These are phyloP conservation scores for Cryptocheilus praepositus DNA, from an alignment of 2,888 invertebrate genomes.

Conservation along the genomic window DNA sequence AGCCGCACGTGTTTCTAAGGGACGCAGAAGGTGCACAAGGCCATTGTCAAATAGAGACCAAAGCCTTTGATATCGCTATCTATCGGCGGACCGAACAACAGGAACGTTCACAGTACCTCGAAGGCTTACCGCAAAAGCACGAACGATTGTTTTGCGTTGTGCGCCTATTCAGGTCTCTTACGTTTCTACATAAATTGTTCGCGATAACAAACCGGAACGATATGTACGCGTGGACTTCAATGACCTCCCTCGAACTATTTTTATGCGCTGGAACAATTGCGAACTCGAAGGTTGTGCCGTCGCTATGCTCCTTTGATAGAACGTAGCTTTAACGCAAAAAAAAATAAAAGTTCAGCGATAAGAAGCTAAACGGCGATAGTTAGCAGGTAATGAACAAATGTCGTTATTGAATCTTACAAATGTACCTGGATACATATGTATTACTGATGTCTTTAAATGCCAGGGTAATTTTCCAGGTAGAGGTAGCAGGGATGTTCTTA, in stretches of 20 bases:
- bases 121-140: slow-evolving; percentile 40
- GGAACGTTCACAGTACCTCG: slow-evolving; percentile 16
- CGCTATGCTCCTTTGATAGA: too few species aligned
- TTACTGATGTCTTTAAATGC: too few species aligned
- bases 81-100: slow-evolving; percentile 48
- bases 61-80: slow-evolving; percentile 53
- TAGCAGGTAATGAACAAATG: too few species aligned
- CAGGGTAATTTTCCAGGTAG: too few species aligned
- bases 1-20: too few species aligned
- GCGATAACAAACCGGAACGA: slow-evolving; percentile 55
- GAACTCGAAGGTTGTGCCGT: slow-evolving; percentile 7
- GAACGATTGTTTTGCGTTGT: slow-evolving; percentile 23
- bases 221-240: slow-evolving; percentile 43
- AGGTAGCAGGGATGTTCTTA: too few species aligned
- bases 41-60: slow-evolving; percentile 33
- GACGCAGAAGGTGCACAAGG: background rate
- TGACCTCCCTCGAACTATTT: slow-evolving; percentile 44
- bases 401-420: too few species aligned
- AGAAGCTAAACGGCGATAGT: too few species aligned
- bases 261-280: slow-evolving; percentile 38
- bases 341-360: too few species aligned
- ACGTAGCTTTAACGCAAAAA: too few species aligned
- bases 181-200: slow-evolving; percentile 46
- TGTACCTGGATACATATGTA: too few species aligned
- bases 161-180: slow-evolving; percentile 44